Evolutionary conservation across 2,888 invertebrate species (phyloP), one percentile per base, ranked within the genome.

Genomic region (Sphaerophoria taeniata): DNA sequence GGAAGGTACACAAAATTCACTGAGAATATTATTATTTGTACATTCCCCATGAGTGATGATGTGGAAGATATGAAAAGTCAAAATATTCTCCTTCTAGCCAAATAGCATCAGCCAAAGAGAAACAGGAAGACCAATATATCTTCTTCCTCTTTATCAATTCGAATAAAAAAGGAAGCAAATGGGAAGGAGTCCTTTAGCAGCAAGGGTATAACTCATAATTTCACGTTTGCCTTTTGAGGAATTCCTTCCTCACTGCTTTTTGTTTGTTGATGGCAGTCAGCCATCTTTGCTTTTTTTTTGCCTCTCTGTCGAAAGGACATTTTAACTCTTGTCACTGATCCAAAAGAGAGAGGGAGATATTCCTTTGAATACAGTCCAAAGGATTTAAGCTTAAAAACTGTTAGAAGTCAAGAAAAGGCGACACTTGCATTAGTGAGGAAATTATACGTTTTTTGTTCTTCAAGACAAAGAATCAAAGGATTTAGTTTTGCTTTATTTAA

Each of bases 21-120:
- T 24, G 24, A 24, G 24, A 24, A 24, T 24, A 24, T 24, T 24
- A 24, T 24, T 24, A 24, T 24, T 24, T 24, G 24, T 2, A 24
- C 24, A 24, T 24, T 24, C 36, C 70, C 72, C 70, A 76, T 72
- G 85, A 81, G 76, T 74, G 85, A 85, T 81, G 85, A 81, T 43
- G 73, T 67, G 81, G 55, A 70, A 85, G 81, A 85, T 85, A 85
- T 81, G 81, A 76, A 85, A 81, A 77, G 73, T 81, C 85, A 65
- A 80, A 61, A 63, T 49, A 24, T 60, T 73, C n/a, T n/a, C n/a
- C n/a, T n/a, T n/a, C 36, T 5, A 12, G 9, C 53, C n/a, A 58
- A 43, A 14, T 6, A 6, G 12, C 9, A 24, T 24, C 24, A 33
- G 14, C 53, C 34, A 43, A 39, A 16, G 70, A 34, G n/a, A 24